Evolutionary conservation across 1,140 invertebrate genomes (phyloP).

Genomic region (Temnothorax curvispinosus): DNA sequence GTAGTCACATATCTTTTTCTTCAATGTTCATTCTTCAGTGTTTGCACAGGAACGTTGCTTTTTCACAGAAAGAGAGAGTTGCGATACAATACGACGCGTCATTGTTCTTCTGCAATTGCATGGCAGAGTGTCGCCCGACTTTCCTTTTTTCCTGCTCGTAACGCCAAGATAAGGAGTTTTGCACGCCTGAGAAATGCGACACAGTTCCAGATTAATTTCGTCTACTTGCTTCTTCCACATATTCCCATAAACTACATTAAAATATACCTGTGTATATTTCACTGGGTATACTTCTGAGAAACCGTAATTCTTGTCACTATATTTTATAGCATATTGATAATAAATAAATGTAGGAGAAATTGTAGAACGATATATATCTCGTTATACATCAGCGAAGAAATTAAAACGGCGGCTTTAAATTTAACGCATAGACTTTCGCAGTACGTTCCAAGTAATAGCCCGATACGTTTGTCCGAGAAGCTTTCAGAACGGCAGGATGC

Average conservation of each 20-base stretch:
- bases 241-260: neutral
- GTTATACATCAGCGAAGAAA: neutral
- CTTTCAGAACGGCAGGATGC: conserved; percentile 64
- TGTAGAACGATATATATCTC: neutral
- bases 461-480: conserved; percentile 17
- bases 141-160: conserved; percentile 31
- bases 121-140: conserved; percentile 36
- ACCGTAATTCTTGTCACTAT: neutral
- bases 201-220: conserved; percentile 11
- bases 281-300: neutral
- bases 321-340: neutral
- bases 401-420: conserved; percentile 7
- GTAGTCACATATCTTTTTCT: neutral
- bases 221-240: neutral
- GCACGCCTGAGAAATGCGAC: conserved; percentile 29
- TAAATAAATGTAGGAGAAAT: neutral
- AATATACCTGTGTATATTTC: neutral
- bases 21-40: neutral
- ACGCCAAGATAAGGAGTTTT: conserved; percentile 38
- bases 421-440: conserved; percentile 15
- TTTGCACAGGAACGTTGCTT: conserved; percentile 26
- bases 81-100: conserved; percentile 29
- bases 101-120: conserved; percentile 52
- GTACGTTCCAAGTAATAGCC: neutral
- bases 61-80: conserved; percentile 49